phyloP scores from a whole-genome alignment of 2,888 invertebrate species.

The Cryptops parisi region DNA sequence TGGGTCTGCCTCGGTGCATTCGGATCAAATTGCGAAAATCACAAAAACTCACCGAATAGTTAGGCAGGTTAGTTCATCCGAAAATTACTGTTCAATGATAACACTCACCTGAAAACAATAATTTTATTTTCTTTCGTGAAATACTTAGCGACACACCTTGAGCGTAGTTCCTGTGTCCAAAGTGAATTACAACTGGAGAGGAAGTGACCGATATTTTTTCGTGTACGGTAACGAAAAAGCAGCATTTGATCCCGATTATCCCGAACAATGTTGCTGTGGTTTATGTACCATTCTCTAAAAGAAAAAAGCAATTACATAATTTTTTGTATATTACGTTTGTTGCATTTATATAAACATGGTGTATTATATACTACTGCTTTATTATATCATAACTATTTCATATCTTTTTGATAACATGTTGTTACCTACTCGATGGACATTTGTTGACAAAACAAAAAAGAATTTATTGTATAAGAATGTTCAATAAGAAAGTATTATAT shows the following conservation, averaged over 20 bases:
- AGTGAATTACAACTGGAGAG: slow-evolving; percentile 32
- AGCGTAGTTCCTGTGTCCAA: slow-evolving; percentile 33
- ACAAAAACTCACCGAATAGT: neutral
- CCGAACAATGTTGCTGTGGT: slow-evolving; percentile 33
- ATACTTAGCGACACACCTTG: slow-evolving; percentile 29
- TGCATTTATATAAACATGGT: too few relatives aligned
- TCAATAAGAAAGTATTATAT: too few relatives aligned
- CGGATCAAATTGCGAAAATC: neutral
- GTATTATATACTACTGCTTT: too few relatives aligned
- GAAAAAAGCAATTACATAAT: too few relatives aligned
- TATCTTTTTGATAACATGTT: too few relatives aligned
- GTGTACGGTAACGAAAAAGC: slow-evolving; percentile 33
- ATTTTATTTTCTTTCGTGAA: neutral
- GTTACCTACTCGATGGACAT: too few relatives aligned
- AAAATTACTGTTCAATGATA: too few relatives aligned
- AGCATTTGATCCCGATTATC: slow-evolving; percentile 33
- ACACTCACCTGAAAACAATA: neutral
- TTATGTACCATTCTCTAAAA: slow-evolving; percentile 20
- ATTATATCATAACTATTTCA: too few relatives aligned
- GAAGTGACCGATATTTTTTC: slow-evolving; percentile 28
- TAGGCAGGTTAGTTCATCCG: neutral
- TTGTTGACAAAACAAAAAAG: too few relatives aligned
- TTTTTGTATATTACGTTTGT: too few relatives aligned
- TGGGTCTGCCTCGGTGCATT: neutral
- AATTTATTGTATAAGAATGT: too few relatives aligned